Base-by-base conservation (phyloP, 53 echinoderm and acorn worm species). In the Stichopus horrens region DNA sequence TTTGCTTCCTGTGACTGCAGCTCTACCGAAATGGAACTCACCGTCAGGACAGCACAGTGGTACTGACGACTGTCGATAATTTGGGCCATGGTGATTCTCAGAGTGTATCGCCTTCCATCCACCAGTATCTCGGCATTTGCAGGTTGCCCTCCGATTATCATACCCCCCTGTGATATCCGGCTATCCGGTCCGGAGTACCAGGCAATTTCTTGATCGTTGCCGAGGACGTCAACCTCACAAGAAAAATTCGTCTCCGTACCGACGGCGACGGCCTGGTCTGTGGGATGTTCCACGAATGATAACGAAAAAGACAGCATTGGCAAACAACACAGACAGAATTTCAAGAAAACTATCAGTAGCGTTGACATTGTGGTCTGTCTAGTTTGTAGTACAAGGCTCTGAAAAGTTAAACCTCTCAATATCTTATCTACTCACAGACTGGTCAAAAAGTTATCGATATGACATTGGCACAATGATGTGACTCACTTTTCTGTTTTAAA, bases 31-130 rank as follows among this genome's bases (percentile, higher is more conserved):
- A 9, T 19, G 9, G 76, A 9, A 23, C 76, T 8, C 0, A 9
- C 19, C n/a, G 13, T n/a, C 9, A 75, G 5, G 22, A 75, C 76
- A 0, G 76, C 76, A 75, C 76, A 75, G 51, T 19, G 76, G 76
- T 75, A 75, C 22, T 9, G 22, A 23, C 76, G 76, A 19, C 76
- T 75, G 76, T 75, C 76, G 19, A 75, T 75, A 20, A 75, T 75
- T 19, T 75, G 22, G 9, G 51, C 76, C 16, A 14, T 19, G 7
- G 14, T 75, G 9, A 75, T 13, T 75, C 13, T 75, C 22, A 75
- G 18, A 5, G 76, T 75, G 51, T 16, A 75, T 6, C 22, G 14
- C 16, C 19, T 75, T 75, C 51, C 76, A 7, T 6, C 9, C 76
- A 5, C 8, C 51, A 9, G 9, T 23, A 75, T 20, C 19, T 19